Evolutionary conservation across 2,797 vertebrate genomes (phyloP).

Genomic region (Silurus lanzhouensis): DNA sequence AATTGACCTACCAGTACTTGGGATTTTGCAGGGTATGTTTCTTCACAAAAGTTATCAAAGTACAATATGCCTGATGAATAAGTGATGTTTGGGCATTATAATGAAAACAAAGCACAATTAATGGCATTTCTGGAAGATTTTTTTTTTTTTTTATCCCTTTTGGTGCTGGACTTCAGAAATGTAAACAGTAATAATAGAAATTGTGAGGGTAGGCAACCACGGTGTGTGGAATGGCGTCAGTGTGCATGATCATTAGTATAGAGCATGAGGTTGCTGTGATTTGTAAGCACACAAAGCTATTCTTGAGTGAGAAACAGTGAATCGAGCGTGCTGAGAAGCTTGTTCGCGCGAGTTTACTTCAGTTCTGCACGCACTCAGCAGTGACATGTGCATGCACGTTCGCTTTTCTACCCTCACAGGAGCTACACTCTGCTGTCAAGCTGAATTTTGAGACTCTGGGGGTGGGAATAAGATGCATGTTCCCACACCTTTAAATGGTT

Average conservation of each 20-base stretch:
- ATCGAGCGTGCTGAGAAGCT: background rate
- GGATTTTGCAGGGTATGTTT: background rate
- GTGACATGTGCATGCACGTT: background rate
- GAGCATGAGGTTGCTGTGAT: background rate
- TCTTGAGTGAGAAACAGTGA: slow-evolving; percentile 9
- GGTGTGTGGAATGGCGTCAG: background rate
- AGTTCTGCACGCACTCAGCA: background rate
- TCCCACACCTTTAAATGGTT: slow-evolving; percentile 6
- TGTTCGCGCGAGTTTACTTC: background rate
- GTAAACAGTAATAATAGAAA: background rate
- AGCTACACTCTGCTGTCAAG: background rate
- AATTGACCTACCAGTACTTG: background rate
- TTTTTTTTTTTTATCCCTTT: no score
- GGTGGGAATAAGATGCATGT: background rate
- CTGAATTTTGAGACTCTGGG: background rate
- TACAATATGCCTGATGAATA: background rate
- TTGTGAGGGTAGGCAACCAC: background rate
- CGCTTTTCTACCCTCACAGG: background rate
- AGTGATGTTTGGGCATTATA: background rate
- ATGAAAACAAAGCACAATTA: background rate
- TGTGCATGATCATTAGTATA: background rate
- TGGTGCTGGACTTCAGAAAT: background rate
- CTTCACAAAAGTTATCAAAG: background rate
- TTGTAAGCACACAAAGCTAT: background rate
- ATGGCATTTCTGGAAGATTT: background rate